phyloP scores from a whole-genome alignment of 2,888 invertebrate species.

The Cantharis lateralis region DNA sequence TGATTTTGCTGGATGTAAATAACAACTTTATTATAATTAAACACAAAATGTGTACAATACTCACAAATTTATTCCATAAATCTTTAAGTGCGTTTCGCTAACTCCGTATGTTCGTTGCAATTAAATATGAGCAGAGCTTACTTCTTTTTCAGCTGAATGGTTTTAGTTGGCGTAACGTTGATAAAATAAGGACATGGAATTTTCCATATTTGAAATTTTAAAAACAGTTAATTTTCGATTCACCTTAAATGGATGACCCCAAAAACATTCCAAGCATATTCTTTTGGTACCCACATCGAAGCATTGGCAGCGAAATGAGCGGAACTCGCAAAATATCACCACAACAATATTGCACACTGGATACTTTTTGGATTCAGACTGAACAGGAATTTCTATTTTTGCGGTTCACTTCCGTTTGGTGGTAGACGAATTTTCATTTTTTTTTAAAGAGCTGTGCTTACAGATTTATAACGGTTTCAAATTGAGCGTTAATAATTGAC shows the following conservation, averaged over 20 bases:
- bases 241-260: not conserved
- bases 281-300: too few relatives aligned
- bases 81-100: not conserved
- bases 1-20: not conserved
- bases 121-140: not conserved
- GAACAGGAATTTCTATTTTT: too few relatives aligned
- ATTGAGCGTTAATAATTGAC: too few relatives aligned
- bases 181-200: not conserved
- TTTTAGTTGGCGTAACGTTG: not conserved
- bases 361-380: too few relatives aligned
- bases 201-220: not conserved
- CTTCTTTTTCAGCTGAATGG: not conserved
- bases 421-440: too few relatives aligned
- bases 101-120: not conserved
- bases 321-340: too few relatives aligned
- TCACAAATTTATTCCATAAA: not conserved
- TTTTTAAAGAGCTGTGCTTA: too few relatives aligned
- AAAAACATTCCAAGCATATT: not conserved
- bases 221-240: not conserved
- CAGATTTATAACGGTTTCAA: too few relatives aligned
- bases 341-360: too few relatives aligned
- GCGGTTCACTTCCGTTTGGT: too few relatives aligned
- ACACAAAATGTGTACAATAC: not conserved
- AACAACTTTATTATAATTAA: not conserved
- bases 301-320: too few relatives aligned